phyloP scores from a whole-genome alignment of 2,797 vertebrate species.

The Anguilla megastoma region DNA sequence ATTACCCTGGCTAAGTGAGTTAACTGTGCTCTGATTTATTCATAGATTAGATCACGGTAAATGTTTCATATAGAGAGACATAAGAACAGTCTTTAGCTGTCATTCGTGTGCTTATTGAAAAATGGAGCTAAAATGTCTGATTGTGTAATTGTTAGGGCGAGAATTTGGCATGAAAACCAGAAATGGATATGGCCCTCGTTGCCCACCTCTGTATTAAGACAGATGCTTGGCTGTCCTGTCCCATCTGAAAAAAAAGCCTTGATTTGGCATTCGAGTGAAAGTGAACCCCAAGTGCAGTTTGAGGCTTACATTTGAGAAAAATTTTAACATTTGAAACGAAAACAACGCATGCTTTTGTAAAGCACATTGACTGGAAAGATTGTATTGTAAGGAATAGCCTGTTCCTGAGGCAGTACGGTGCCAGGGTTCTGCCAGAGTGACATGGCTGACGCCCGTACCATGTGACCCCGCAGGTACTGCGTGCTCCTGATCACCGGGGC shows the following conservation, averaged over 20 bases:
- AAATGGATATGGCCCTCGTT: background rate
- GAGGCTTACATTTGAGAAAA: background rate
- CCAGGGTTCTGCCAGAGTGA: background rate
- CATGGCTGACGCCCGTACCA: background rate
- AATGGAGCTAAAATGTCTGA: too few relatives aligned
- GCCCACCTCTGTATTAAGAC: background rate
- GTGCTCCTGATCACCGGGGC: constrained; percentile 84
- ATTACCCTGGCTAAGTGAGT: too few relatives aligned
- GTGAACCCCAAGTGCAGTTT: background rate
- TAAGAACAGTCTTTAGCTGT: background rate
- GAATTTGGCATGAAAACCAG: background rate
- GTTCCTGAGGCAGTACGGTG: too few relatives aligned
- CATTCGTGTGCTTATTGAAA: too few relatives aligned
- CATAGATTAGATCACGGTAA: background rate
- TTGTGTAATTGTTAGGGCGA: background rate
- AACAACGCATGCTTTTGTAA: background rate
- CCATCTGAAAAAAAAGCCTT: background rate
- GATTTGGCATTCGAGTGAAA: background rate
- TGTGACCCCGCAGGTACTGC: constrained; percentile 77
- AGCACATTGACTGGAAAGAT: background rate
- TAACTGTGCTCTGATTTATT: background rate
- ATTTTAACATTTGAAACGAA: background rate
- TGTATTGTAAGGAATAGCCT: background rate
- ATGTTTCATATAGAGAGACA: background rate
- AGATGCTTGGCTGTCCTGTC: background rate